phyloP scores from a whole-genome alignment of 2,888 invertebrate genomes.

The Yponomeuta malinellus region DNA sequence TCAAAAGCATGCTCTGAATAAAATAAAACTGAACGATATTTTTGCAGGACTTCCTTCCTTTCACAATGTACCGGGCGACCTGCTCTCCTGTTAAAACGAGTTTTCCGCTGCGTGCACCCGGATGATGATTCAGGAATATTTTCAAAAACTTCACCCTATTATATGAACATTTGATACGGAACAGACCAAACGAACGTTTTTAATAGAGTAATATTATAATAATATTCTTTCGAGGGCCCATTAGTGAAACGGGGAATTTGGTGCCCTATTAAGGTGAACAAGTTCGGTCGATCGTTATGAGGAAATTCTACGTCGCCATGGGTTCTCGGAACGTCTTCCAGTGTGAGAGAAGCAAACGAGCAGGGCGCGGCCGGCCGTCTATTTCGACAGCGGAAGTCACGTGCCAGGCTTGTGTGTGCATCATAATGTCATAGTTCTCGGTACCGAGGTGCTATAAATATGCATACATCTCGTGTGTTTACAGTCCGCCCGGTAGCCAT shows the following conservation, averaged over 20 bases:
- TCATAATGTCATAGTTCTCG: slow-evolving; percentile 57
- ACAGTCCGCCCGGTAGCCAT: slow-evolving; percentile 27
- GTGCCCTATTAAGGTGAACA: neutral
- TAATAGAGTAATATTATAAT: neutral
- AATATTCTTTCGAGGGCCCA: slow-evolving; percentile 3
- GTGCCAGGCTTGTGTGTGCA: slow-evolving; percentile 43
- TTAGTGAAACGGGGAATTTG: slow-evolving; percentile 5
- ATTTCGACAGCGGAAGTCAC: slow-evolving; percentile 61
- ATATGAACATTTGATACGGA: neutral
- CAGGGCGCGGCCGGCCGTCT: slow-evolving; percentile 16
- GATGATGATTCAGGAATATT: no score
- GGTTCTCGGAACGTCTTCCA: slow-evolving; percentile 6
- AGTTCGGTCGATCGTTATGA: slow-evolving; percentile 2
- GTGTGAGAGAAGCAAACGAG: slow-evolving; percentile 11
- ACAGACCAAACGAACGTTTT: slow-evolving; percentile 8
- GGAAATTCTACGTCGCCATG: neutral
- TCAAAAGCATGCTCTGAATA: no score
- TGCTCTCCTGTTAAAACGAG: no score
- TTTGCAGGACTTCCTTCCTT: no score
- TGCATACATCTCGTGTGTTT: slow-evolving; percentile 33
- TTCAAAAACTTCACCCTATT: neutral
- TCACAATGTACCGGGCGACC: no score
- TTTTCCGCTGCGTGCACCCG: no score
- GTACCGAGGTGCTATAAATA: slow-evolving; percentile 57
- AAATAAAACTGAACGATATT: no score